A percentile compares a stretch with the other conserved stretches of the same genome.
Evolutionary conservation across 1,140 invertebrate species (phyloP).

Genomic region (Spodoptera litura): DNA sequence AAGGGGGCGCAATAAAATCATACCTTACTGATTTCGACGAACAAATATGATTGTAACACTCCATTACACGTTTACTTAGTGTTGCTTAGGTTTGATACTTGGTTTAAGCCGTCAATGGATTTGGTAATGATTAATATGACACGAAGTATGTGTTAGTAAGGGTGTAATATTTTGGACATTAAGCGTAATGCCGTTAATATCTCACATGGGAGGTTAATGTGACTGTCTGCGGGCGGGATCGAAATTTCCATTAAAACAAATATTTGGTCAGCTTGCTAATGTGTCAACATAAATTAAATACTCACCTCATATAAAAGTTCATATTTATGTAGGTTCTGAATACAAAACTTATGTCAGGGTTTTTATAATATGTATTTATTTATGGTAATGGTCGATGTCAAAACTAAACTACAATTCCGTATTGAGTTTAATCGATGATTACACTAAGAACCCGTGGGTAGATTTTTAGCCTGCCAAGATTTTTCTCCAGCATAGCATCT

Average conservation of each 20-base stretch:
- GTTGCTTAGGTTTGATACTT: neutral
- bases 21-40: conserved; percentile 27
- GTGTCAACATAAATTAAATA: neutral
- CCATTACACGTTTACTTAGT: conserved; percentile 19
- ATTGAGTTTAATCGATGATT: too few species aligned
- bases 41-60: conserved; percentile 25
- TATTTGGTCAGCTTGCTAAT: conserved; percentile 28
- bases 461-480: too few species aligned
- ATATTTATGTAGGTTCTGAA: too few species aligned
- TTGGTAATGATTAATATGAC: neutral
- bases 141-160: neutral
- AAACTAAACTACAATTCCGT: too few species aligned
- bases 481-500: too few species aligned
- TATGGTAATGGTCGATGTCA: too few species aligned
- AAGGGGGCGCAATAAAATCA: conserved; percentile 45
- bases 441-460: too few species aligned
- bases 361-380: too few species aligned
- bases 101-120: conserved; percentile 23
- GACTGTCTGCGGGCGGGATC: conserved; percentile 48
- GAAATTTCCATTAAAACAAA: conserved; percentile 50
- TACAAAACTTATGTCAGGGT: too few species aligned
- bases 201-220: conserved; percentile 55
- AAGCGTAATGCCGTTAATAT: conserved; percentile 57
- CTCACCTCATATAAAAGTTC: too few species aligned
- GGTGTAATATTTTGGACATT: conserved; percentile 50